A percentile compares a stretch with the other conserved stretches of the same genome.
These are phyloP conservation scores for Acanthosepion lycidas DNA, from an alignment of 2,888 invertebrate species.

Conservation along the genomic window DNA sequence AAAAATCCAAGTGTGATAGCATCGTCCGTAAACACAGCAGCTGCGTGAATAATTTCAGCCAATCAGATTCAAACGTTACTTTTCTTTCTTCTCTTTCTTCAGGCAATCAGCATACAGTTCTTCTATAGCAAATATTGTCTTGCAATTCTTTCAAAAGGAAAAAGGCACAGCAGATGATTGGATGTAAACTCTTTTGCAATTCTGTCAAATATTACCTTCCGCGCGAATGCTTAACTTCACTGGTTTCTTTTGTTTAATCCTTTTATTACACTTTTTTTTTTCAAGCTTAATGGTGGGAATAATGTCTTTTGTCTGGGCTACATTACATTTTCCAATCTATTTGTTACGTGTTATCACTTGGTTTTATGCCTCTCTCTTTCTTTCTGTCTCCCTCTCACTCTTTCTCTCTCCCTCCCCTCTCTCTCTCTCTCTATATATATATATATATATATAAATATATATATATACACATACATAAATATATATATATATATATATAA, in stretches of 20 bases:
- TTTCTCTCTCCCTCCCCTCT: no score
- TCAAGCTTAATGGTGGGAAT: no score
- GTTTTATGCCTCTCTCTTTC: no score
- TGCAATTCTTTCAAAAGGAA: background rate
- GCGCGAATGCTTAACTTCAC: background rate
- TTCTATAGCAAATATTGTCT: background rate
- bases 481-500: background rate
- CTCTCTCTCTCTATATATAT: background rate
- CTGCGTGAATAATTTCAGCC: background rate
- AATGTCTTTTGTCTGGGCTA: no score
- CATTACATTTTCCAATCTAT: no score
- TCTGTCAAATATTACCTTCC: slow-evolving; percentile 14
- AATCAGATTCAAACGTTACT: background rate
- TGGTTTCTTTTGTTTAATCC: background rate
- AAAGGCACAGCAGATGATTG: background rate
- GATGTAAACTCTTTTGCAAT: background rate
- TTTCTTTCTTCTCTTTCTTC: background rate
- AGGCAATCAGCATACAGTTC: background rate
- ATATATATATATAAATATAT: background rate
- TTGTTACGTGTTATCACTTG: no score
- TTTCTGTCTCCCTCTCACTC: no score
- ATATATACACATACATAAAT: background rate
- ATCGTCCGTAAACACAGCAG: background rate
- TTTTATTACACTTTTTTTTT: background rate
- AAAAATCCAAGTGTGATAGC: background rate